These are phyloP conservation scores for Blastobasis adustella DNA, from an alignment of 2,888 invertebrate genomes.

Conservation along the genomic window DNA sequence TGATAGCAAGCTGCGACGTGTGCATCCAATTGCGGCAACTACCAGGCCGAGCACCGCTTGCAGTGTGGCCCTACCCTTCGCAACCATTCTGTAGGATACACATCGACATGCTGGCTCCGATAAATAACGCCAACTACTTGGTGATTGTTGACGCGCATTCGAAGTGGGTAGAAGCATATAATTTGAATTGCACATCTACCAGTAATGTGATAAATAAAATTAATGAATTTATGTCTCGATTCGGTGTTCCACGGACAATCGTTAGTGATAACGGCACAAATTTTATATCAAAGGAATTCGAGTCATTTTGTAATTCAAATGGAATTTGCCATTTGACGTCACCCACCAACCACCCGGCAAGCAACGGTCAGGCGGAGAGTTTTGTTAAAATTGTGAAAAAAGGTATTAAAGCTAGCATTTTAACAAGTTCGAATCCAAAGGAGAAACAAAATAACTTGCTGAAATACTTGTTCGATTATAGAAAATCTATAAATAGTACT, in stretches of 20 bases:
- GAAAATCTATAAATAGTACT: slow-evolving; percentile 14
- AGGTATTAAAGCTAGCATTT: slow-evolving; percentile 16
- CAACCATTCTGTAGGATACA: slow-evolving; percentile 7
- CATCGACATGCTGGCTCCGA: slow-evolving; percentile 15
- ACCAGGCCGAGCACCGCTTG: slow-evolving; percentile 1
- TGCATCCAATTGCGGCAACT: slow-evolving; percentile 3
- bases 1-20: slow-evolving; percentile 3
- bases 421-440: slow-evolving; percentile 1
- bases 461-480: slow-evolving; percentile 19
- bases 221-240: slow-evolving; percentile 20
- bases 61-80: slow-evolving; percentile 4
- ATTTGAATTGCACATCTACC: slow-evolving; percentile 6
- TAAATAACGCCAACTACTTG: slow-evolving; percentile 10
- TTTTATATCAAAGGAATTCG: slow-evolving; percentile 17
- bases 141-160: slow-evolving; percentile 15
- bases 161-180: slow-evolving; percentile 16
- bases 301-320: slow-evolving; percentile 15
- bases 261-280: slow-evolving; percentile 21
- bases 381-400: slow-evolving; percentile 21
- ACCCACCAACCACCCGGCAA: slow-evolving; percentile 17
- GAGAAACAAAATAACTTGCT: slow-evolving; percentile 7
- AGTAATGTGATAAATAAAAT: slow-evolving; percentile 16
- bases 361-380: slow-evolving; percentile 6
- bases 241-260: slow-evolving; percentile 15
- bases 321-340: slow-evolving; percentile 18